Conservation (phyloP, 2,113 vertebrate species). For the Litocranius walleri region DNA sequence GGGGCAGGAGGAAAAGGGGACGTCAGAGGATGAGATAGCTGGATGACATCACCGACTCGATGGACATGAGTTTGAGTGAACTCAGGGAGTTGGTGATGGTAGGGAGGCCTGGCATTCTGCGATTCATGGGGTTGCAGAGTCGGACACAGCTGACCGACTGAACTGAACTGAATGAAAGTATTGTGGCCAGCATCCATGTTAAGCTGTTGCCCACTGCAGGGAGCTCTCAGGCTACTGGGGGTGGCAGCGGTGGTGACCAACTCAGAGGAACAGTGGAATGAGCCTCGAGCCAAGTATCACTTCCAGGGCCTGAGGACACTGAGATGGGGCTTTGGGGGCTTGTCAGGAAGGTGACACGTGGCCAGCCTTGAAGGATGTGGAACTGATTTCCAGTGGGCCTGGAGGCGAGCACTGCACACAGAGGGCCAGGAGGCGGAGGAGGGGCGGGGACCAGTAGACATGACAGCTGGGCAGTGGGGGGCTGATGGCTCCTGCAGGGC, state of each 20-base stretch:
- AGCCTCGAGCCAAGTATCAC: neutral
- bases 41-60: fast-evolving
- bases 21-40: neutral
- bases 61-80: neutral
- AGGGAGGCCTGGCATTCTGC: neutral
- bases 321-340: neutral
- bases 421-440: neutral
- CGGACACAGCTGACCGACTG: neutral
- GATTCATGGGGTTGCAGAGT: neutral
- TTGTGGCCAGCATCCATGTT: neutral
- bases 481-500: fast-evolving
- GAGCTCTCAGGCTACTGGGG: neutral
- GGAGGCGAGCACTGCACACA: fast-evolving
- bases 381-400: fast-evolving
- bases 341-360: neutral
- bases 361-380: neutral
- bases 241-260: fast-evolving
- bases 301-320: neutral
- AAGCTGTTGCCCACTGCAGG: neutral
- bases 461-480: fast-evolving
- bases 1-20: neutral
- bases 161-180: neutral
- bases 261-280: fast-evolving
- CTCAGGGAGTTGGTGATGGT: neutral
- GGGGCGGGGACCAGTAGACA: neutral